These are phyloP conservation scores for Willisornis vidua DNA, from an alignment of 2,113 vertebrate genomes.

Conservation along the genomic window DNA sequence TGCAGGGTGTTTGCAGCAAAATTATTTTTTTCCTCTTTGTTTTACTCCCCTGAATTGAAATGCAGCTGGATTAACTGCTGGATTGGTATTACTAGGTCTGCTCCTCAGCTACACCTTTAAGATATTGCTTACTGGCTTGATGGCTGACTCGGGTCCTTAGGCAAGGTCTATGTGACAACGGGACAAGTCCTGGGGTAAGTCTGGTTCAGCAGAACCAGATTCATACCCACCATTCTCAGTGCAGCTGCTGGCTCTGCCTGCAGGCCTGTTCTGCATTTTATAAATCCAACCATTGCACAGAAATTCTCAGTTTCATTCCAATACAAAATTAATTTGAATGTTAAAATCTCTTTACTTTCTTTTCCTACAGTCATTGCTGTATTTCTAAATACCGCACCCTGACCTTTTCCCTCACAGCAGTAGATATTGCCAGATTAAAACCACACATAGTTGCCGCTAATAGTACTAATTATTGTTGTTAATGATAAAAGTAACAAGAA, in stretches of 20 bases:
- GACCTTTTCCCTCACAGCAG: neutral
- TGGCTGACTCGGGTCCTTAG: neutral
- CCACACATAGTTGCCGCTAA: neutral
- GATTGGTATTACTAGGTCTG: neutral
- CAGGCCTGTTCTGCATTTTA: neutral
- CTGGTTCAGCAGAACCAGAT: neutral
- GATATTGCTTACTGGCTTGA: neutral
- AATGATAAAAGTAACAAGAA: neutral
- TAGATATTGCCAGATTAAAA: neutral
- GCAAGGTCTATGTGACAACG: neutral
- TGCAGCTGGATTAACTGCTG: neutral
- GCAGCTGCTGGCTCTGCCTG: neutral
- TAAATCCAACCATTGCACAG: neutral
- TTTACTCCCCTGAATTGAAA: neutral
- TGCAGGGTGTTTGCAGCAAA: neutral
- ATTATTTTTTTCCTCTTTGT: neutral
- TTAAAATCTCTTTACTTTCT: neutral
- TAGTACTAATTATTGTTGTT: neutral
- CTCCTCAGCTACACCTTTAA: neutral
- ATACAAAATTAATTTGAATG: neutral
- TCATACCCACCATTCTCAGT: accelerated
- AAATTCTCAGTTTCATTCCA: neutral
- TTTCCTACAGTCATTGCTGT: neutral
- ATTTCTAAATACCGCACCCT: neutral
- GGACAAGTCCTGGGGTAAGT: neutral